Conservation (phyloP, 2,113 vertebrate genomes). For the Indicator maculatus region DNA sequence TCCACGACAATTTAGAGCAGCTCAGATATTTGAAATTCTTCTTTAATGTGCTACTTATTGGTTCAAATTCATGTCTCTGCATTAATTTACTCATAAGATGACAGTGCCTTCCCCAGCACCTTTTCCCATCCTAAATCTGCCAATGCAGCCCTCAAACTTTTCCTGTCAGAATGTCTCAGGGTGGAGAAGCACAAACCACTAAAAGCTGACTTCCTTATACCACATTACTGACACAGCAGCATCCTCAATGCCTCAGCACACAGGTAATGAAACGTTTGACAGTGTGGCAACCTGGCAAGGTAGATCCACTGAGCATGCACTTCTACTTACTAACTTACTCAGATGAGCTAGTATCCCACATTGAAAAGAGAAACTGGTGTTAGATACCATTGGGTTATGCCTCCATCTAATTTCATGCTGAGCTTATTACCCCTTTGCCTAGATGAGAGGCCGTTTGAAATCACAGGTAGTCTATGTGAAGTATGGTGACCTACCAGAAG, state of each 20-base stretch:
- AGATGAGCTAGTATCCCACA: not conserved
- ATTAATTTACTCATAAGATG: not conserved
- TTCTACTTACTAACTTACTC: not conserved
- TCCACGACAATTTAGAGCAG: not conserved
- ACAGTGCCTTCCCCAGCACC: not conserved
- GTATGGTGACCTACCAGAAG: not conserved
- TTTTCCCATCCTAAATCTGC: not conserved
- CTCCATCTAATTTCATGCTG: not conserved
- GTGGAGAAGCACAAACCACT: not conserved
- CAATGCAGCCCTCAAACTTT: not conserved
- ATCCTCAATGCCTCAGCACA: not conserved
- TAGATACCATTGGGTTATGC: not conserved
- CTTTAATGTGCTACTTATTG: not conserved
- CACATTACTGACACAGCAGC: not conserved
- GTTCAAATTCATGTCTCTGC: not conserved
- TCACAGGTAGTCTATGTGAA: not conserved
- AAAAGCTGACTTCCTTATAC: not conserved
- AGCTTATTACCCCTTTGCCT: not conserved
- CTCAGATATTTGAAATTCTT: not conserved
- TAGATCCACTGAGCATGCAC: not conserved
- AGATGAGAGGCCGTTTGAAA: not conserved
- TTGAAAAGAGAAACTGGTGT: not conserved
- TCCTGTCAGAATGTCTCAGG: not conserved
- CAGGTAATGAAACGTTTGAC: not conserved
- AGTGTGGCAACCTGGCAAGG: not conserved